Percentiles rank a stretch among this genome's conserved stretches.
Evolutionary conservation across 2,797 vertebrate genomes (phyloP).

Genomic region (Halcyon chelicuti): DNA sequence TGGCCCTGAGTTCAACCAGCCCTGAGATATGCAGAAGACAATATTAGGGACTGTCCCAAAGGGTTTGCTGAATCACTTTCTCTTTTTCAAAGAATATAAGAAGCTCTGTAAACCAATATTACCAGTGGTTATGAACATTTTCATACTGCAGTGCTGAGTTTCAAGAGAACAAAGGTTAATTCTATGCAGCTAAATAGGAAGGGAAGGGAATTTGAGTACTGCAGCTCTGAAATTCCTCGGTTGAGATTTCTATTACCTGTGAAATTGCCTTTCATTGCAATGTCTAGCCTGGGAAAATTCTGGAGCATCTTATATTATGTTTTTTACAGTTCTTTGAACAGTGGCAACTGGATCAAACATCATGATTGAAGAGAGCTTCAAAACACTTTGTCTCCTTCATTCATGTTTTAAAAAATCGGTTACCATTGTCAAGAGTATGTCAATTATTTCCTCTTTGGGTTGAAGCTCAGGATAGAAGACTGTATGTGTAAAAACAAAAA

Average conservation of each 20-base stretch:
- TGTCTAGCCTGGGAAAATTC: background rate
- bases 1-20: background rate
- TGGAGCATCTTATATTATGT: background rate
- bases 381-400: background rate
- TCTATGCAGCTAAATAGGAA: background rate
- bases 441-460: conserved; percentile 22
- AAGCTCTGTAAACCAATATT: background rate
- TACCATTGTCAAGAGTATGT: background rate
- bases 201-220: background rate
- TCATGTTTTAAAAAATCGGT: background rate
- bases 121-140: background rate
- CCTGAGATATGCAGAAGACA: background rate
- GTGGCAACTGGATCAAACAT: background rate
- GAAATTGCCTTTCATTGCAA: background rate
- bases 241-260: background rate
- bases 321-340: conserved; percentile 17
- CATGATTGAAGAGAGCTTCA: background rate
- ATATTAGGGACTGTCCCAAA: background rate
- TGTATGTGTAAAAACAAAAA: background rate
- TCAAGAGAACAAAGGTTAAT: background rate
- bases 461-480: background rate
- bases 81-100: background rate
- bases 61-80: background rate
- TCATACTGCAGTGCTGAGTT: background rate
- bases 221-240: background rate